Conservation (phyloP, 2,113 vertebrate species). For the Tachysurus fulvidraco region DNA sequence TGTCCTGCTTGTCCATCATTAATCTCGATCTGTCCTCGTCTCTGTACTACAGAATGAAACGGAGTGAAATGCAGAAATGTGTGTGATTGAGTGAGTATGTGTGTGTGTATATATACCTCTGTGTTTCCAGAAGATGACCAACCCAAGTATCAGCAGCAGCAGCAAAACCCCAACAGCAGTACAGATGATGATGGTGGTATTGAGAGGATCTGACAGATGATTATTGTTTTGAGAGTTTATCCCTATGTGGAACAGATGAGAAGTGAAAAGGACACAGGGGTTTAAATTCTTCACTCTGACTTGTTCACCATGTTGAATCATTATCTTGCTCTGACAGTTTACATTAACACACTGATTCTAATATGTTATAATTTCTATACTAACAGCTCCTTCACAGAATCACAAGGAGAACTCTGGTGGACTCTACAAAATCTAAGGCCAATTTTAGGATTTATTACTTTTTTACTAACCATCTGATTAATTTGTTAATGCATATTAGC, state of each 20-base stretch:
- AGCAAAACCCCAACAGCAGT: background rate
- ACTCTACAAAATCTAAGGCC: background rate
- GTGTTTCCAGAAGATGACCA: slow-evolving; percentile 2
- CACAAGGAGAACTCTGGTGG: background rate
- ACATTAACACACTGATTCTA: background rate
- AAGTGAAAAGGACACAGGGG: too few species aligned
- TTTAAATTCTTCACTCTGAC: background rate
- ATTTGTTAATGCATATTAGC: too few species aligned
- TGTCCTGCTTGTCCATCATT: too few species aligned
- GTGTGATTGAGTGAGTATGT: too few species aligned
- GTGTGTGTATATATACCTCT: background rate
- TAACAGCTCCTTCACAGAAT: background rate
- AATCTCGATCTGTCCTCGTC: too few species aligned
- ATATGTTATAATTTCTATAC: too few species aligned
- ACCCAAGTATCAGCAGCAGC: background rate
- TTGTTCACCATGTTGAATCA: background rate
- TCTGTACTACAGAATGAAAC: too few species aligned
- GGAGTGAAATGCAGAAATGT: too few species aligned
- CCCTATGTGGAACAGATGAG: background rate
- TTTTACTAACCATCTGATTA: too few species aligned
- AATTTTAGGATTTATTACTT: too few species aligned
- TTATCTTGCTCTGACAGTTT: background rate
- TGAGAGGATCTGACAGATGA: background rate
- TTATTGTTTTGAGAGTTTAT: background rate
- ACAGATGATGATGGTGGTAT: background rate